Evolutionary conservation across 1,140 invertebrate species (phyloP).

Genomic region (Penaeus japonicus): DNA sequence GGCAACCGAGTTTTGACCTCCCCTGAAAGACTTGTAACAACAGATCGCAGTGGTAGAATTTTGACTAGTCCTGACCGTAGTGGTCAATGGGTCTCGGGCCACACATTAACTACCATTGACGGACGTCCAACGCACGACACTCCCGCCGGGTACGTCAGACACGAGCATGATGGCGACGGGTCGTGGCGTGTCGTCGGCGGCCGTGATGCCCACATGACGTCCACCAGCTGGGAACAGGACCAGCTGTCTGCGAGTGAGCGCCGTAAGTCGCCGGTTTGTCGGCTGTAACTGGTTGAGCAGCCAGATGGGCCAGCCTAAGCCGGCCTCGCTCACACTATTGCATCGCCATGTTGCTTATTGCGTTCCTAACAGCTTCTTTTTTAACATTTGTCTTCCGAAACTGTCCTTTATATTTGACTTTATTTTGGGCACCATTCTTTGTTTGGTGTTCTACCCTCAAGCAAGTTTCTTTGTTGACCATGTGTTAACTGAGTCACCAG

Average conservation of each 20-base stretch:
- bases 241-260: slow-evolving; percentile 8
- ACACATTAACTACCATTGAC: neutral
- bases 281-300: neutral
- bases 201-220: neutral
- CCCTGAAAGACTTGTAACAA: no score
- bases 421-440: no score
- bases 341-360: no score
- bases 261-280: slow-evolving; percentile 7
- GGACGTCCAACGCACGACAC: neutral
- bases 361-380: no score
- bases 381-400: no score
- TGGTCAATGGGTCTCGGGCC: neutral
- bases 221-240: slow-evolving; percentile 7
- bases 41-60: neutral
- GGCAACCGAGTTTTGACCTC: neutral
- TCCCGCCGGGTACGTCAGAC: slow-evolving; percentile 28
- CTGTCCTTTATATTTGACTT: no score
- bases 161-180: slow-evolving; percentile 25
- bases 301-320: neutral
- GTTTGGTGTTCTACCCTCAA: no score
- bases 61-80: neutral
- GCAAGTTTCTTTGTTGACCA: no score
- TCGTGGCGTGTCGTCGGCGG: slow-evolving; percentile 24
- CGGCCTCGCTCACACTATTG: no score
- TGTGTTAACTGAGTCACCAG: no score